Conservation (phyloP, 2,113 vertebrate species). For the Cyphomyrus discorhynchus region DNA sequence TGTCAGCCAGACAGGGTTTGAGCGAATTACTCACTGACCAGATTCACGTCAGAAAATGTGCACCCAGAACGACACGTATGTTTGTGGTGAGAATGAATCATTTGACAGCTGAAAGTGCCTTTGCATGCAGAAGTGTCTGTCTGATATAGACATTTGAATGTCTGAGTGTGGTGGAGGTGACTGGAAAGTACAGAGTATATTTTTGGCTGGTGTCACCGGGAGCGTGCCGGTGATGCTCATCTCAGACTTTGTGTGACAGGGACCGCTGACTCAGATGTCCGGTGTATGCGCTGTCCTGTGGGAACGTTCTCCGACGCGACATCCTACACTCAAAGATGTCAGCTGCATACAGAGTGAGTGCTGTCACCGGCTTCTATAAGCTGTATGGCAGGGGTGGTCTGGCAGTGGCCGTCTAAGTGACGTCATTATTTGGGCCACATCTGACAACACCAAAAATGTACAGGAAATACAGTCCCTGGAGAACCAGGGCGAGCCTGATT, state of each 20-base stretch:
- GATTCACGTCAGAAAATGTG: background rate
- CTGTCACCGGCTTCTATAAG: background rate
- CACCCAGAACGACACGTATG: background rate
- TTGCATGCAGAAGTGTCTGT: background rate
- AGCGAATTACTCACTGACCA: background rate
- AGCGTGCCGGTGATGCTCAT: background rate
- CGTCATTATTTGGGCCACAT: background rate
- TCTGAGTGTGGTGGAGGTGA: background rate
- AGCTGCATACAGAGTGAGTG: constrained; percentile 18
- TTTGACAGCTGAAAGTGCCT: background rate
- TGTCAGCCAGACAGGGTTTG: background rate
- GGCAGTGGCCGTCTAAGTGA: background rate
- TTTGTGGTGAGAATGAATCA: background rate
- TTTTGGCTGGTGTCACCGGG: background rate
- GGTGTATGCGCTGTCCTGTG: background rate
- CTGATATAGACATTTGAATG: background rate
- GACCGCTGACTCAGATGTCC: background rate
- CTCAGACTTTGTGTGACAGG: background rate
- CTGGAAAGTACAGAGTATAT: background rate
- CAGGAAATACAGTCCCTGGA: background rate
- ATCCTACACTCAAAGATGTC: constrained; percentile 15
- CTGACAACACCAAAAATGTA: background rate
- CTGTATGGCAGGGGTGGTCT: background rate
- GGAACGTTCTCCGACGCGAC: constrained; percentile 14
- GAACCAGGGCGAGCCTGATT: background rate